Percentiles rank a stretch among this genome's conserved stretches.
Evolutionary conservation across 2,113 vertebrate genomes (phyloP).

Genomic region (Neodontobutis hainanensis): DNA sequence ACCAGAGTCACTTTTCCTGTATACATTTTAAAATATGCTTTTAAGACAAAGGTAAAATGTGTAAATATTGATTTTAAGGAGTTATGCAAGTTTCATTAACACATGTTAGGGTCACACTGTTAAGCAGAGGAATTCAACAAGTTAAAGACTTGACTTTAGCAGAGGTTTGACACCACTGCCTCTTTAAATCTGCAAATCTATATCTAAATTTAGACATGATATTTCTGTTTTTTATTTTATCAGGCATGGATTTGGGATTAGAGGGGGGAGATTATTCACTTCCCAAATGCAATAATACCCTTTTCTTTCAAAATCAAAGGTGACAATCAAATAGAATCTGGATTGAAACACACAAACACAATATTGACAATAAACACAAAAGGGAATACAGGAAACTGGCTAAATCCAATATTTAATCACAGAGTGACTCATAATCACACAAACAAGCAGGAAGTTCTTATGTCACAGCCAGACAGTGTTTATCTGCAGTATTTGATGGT

Average conservation of each 20-base stretch:
- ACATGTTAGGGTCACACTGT: no score
- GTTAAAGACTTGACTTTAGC: background rate
- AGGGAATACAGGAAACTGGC: background rate
- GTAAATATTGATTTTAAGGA: no score
- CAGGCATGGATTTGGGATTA: slow-evolving; percentile 22
- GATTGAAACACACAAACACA: background rate
- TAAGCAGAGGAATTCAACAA: background rate
- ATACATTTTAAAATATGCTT: no score
- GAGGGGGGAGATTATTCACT: slow-evolving; percentile 4
- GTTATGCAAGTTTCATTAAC: no score
- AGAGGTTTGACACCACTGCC: background rate
- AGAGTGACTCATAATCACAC: slow-evolving; percentile 21
- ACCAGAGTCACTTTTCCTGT: no score
- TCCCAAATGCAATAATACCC: slow-evolving; percentile 2
- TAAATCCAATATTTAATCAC: slow-evolving; percentile 23
- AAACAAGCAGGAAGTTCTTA: slow-evolving; percentile 27
- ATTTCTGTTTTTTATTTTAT: slow-evolving; percentile 24
- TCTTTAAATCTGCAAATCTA: background rate
- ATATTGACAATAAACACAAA: background rate
- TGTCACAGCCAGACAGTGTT: slow-evolving; percentile 20
- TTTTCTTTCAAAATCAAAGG: background rate
- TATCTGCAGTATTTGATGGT: slow-evolving; percentile 11
- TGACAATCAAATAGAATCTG: background rate
- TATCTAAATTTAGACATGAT: slow-evolving; percentile 16
- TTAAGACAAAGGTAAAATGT: no score